Conservation (phyloP, 2,888 invertebrate species). For the Polyommatus iphigenia region DNA sequence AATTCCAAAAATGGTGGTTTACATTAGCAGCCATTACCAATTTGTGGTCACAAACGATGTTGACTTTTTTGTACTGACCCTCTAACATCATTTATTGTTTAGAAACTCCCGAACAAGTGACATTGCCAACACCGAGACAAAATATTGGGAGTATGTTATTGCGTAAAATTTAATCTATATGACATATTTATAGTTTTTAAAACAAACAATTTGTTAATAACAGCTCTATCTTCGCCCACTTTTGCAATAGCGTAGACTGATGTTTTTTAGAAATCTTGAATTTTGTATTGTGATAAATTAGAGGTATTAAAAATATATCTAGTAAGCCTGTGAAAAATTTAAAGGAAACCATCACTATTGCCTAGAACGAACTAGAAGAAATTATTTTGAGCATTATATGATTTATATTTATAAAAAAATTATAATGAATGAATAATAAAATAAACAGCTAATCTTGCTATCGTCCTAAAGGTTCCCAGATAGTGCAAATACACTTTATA, state of each 20-base stretch:
- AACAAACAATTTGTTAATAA: slow-evolving; percentile 16
- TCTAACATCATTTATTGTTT: background rate
- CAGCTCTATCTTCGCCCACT: background rate
- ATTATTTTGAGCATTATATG: no score
- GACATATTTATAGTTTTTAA: background rate
- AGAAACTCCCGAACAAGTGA: background rate
- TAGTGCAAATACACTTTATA: no score
- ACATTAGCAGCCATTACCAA: background rate
- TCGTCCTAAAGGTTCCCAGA: no score
- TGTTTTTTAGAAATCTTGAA: background rate
- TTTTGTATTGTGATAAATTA: background rate
- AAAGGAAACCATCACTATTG: background rate
- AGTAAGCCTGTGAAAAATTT: background rate
- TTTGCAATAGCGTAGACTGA: background rate
- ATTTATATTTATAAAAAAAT: no score
- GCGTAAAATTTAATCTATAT: slow-evolving; percentile 5
- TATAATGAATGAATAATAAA: no score
- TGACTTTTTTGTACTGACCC: background rate
- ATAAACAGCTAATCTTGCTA: no score
- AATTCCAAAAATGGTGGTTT: background rate
- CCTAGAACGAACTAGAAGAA: no score
- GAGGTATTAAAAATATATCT: background rate
- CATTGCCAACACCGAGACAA: slow-evolving; percentile 21
- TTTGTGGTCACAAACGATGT: background rate
- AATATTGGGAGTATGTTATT: slow-evolving; percentile 22